Evolutionary conservation across 2,888 invertebrate species (phyloP), one percentile per base, ranked within the genome.

Genomic region (Mythimna loreyi): DNA sequence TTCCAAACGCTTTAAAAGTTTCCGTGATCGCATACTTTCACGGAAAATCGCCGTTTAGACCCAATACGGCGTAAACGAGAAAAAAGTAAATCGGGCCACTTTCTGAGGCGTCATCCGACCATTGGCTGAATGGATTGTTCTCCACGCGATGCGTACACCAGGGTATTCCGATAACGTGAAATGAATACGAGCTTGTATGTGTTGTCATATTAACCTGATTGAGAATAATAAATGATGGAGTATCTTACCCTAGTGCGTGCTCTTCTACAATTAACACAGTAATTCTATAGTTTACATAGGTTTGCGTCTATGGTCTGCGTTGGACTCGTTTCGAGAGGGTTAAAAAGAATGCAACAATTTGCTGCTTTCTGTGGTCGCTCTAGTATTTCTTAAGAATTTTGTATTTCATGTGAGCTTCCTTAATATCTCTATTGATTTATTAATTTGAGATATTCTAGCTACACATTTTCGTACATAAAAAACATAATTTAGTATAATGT

Each of bases 21-120:
- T 78, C 78, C 75, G 78, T 80, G 81, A 82, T 71, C 60, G 67
- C 71, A 63, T 80, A 87, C 87, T 90, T 90, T 91, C 89, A 86
- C 87, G 88, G 88, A 88, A 90, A 90, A 85, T 86, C 53, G 57
- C 23, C 79, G 68, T 82, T 85, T 82, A 84, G 74, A 49, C 30
- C 60, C 53, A 60, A 58, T 65, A 55, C 28, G 33, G n/a, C 9
- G 50, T 43, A 49, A 47, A 7, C 81, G 86, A 83, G 71, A 85
- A 86, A 86, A 67, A 85, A 78, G 79, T 82, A 78, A 75, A 83
- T 76, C 83, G 85, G 80, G 76, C 85, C 73, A 87, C 90, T 92
- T 92, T 91, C 89, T 86, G 82, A 75, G 72, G 72, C 59, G 52
- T 83, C 77, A 69, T 49, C 30, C 33, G 81, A 82, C 84, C 69